Conservation (phyloP, 2,888 invertebrate species). For the Andrena flavipes region DNA sequence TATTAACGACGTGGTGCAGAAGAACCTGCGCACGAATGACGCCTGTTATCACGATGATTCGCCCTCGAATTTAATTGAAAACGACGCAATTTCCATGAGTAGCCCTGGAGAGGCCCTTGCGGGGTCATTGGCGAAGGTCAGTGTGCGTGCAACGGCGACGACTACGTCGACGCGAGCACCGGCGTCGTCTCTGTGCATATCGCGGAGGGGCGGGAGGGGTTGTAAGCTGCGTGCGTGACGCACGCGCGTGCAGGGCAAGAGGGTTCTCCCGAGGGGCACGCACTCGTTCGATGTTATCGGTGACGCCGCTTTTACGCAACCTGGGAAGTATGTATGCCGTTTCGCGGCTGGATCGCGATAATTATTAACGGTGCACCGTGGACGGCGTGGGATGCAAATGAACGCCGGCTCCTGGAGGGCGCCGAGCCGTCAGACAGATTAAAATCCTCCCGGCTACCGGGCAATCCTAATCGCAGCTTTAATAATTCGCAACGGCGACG, state of each 20-base stretch:
- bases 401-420: conserved; percentile 12
- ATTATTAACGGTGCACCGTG: conserved; percentile 34
- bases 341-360: conserved; percentile 38
- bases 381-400: conserved; percentile 35
- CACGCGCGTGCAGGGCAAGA: conserved; percentile 24
- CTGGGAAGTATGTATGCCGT: conserved; percentile 28
- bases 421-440: conserved; percentile 18
- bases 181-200: neutral
- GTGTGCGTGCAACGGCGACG: conserved; percentile 59
- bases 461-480: no score
- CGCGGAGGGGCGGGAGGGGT: neutral
- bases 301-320: conserved; percentile 66
- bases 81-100: conserved; percentile 79
- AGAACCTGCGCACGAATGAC: conserved; percentile 54
- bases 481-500: no score
- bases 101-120: conserved; percentile 51
- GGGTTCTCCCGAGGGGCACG: conserved; percentile 50
- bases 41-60: conserved; percentile 75
- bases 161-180: neutral
- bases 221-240: conserved; percentile 40
- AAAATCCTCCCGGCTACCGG: neutral
- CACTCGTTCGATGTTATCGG: conserved; percentile 70
- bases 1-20: conserved; percentile 6
- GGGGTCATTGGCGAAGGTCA: conserved; percentile 68
- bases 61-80: conserved; percentile 79